Percentiles rank a stretch among this genome's conserved stretches.
Evolutionary conservation across 2,888 invertebrate species (phyloP).

Genomic region (Melitaea athalia): DNA sequence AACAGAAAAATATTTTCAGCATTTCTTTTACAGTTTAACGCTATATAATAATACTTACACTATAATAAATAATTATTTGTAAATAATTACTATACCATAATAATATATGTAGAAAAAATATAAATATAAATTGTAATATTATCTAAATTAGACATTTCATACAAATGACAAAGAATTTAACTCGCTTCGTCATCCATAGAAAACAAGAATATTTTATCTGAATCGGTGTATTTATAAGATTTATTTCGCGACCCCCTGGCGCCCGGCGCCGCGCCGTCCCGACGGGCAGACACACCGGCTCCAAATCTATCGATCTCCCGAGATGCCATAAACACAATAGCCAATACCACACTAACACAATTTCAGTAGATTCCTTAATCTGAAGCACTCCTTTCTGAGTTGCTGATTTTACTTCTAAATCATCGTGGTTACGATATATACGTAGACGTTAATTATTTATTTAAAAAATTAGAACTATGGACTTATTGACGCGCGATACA

Average conservation of each 20-base stretch:
- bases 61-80: too few relatives aligned
- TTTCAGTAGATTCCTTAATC: slow-evolving; percentile 21
- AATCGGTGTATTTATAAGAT: slow-evolving; percentile 35
- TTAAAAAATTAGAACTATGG: background rate
- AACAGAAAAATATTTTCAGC: too few relatives aligned
- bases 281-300: slow-evolving; percentile 71
- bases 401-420: background rate
- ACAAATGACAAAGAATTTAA: slow-evolving; percentile 13
- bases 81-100: too few relatives aligned
- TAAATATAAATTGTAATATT: too few relatives aligned
- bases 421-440: background rate
- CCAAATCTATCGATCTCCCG: slow-evolving; percentile 62
- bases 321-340: slow-evolving; percentile 60
- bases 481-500: too few relatives aligned
- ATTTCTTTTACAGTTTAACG: too few relatives aligned
- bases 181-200: slow-evolving; percentile 18
- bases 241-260: slow-evolving; percentile 67
- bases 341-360: slow-evolving; percentile 41
- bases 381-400: background rate
- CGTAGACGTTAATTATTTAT: background rate
- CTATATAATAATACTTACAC: too few relatives aligned
- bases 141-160: too few relatives aligned
- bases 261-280: slow-evolving; percentile 77
- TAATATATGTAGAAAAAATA: too few relatives aligned
- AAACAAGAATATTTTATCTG: slow-evolving; percentile 29